Evolutionary conservation across 2,888 invertebrate species (phyloP).

Genomic region (Philopedon plagiatum): DNA sequence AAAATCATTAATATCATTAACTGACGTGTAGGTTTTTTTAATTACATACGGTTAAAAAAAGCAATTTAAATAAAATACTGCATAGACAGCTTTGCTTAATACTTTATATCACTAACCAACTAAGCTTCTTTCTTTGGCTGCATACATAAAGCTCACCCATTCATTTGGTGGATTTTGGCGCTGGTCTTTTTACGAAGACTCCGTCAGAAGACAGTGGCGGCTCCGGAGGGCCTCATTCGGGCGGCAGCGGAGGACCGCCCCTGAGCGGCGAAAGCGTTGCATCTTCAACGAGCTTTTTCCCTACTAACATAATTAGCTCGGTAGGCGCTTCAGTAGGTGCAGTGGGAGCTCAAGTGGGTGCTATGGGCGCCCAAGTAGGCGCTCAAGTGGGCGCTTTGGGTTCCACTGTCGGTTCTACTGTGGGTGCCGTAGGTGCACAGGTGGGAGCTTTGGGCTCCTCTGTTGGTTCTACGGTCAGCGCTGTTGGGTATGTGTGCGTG

Average conservation of each 20-base stretch:
- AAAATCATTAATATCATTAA: too few relatives aligned
- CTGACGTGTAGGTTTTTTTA: too few relatives aligned
- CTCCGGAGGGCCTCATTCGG: slow-evolving; percentile 70
- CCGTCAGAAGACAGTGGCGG: slow-evolving; percentile 92
- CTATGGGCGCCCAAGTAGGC: slow-evolving; percentile 62
- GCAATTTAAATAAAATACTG: too few relatives aligned
- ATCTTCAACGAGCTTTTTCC: slow-evolving; percentile 65
- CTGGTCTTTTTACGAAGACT: slow-evolving; percentile 93
- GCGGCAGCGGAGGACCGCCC: slow-evolving; percentile 73
- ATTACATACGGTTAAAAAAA: too few relatives aligned
- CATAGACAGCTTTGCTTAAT: not conserved
- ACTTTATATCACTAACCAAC: slow-evolving; percentile 26
- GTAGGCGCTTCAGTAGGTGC: slow-evolving; percentile 66
- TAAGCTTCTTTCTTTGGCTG: slow-evolving; percentile 43
- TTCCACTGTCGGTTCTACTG: slow-evolving; percentile 63
- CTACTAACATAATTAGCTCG: slow-evolving; percentile 67
- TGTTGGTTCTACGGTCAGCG: slow-evolving; percentile 62
- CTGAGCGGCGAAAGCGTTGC: slow-evolving; percentile 62
- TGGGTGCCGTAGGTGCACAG: slow-evolving; percentile 62
- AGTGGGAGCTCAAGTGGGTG: slow-evolving; percentile 65
- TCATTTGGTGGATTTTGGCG: slow-evolving; percentile 96
- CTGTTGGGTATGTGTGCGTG: slow-evolving; percentile 65
- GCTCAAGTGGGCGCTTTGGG: slow-evolving; percentile 65
- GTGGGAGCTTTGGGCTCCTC: slow-evolving; percentile 62
- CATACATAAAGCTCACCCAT: slow-evolving; percentile 82